Base-by-base conservation (phyloP, 2,797 vertebrate genomes). In the Rhinogobio ventralis region DNA sequence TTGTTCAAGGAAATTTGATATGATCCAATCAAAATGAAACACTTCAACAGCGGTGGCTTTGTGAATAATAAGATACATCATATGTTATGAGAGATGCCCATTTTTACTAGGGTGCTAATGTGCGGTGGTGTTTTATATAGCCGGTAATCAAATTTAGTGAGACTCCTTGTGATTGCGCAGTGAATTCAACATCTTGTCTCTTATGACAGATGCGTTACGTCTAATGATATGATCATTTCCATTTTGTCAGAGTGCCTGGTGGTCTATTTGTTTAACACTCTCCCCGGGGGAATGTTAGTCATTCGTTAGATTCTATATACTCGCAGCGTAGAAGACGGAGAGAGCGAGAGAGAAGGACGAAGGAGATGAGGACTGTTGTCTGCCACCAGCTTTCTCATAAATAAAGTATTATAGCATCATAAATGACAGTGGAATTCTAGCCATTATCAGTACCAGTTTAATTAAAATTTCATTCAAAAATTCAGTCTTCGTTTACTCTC, bases 191-290 rank as follows among this genome's bases (percentile, higher is more conserved):
- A 66, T 86, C 83, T 87, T 85, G 83, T 90, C 86, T 90, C 87
- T 86, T 79, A 78, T 89, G 91, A 90, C 89, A 90, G 89, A 91
- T 91, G 89, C 75, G 85, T 90, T 88, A 85, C 46, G 88, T 89
- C 85, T 91, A 90, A 91, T 89, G 89, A 89, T 88, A 89, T 87
- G 86, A 89, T 90, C 90, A 88, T 90, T 90, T 89, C 83, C 73
- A 86, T 89, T 87, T 90, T 87, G 87, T 90, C 83, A 83, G 71
- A 86, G 80, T 87, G 87, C 84, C 88, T 90, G 80, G 81, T 85
- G 87, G 87, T 85, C 83, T 87, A 89, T 90, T 91, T 90, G 90
- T 91, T 89, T 86, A 89, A 88, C 75, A 49, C 71, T 85, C 72
- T 74, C 36, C 82, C 86, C 79, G 28, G 67, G 83, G 87, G 79